phyloP scores from a whole-genome alignment of 2,113 vertebrate species.

The Pachyramphus minor region DNA sequence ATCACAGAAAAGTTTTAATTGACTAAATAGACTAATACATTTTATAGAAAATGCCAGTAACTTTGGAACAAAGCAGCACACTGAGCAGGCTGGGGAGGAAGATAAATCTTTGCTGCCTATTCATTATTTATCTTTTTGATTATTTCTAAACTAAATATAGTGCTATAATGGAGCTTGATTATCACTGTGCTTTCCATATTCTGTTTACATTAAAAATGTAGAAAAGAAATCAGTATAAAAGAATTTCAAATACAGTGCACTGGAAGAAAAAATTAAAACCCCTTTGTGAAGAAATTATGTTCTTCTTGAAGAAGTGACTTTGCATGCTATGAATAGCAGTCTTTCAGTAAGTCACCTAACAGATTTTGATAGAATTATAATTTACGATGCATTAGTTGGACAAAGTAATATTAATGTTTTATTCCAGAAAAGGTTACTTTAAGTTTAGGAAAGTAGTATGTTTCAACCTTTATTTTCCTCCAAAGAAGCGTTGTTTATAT shows the following conservation, averaged over 20 bases:
- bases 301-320: neutral
- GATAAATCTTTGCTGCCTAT: neutral
- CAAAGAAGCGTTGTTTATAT: neutral
- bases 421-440: neutral
- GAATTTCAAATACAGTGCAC: neutral
- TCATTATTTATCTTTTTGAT: slow-evolving; percentile 34
- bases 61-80: neutral
- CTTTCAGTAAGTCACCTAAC: neutral
- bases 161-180: neutral
- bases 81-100: neutral
- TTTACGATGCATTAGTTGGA: neutral
- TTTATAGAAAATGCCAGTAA: neutral
- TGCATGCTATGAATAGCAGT: neutral
- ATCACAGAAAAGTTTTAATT: slow-evolving; percentile 15
- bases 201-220: slow-evolving; percentile 6
- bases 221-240: neutral
- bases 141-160: slow-evolving; percentile 16
- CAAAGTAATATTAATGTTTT: slow-evolving; percentile 15
- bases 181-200: neutral
- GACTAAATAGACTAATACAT: neutral
- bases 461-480: neutral
- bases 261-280: neutral
- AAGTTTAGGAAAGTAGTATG: neutral
- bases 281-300: neutral
- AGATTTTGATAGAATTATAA: neutral